A percentile compares a stretch with the other conserved stretches of the same genome.
These are phyloP conservation scores for Solen grandis DNA, from an alignment of 1,140 invertebrate genomes.

Conservation along the genomic window DNA sequence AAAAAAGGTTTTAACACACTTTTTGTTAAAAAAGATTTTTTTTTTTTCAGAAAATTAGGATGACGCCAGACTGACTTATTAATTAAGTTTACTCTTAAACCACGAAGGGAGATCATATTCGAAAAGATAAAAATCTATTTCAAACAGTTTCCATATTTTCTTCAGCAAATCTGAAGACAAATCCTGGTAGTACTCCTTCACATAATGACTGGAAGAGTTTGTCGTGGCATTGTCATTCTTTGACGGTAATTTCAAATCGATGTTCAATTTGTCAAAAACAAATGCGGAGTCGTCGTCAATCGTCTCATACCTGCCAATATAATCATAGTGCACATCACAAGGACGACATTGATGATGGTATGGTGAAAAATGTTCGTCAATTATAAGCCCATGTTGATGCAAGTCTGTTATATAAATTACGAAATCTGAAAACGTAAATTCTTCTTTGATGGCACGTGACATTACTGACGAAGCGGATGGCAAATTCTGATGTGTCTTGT, in stretches of 20 bases:
- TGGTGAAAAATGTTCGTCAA: conserved; percentile 43
- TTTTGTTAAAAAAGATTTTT: too few relatives aligned
- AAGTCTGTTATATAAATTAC: conserved; percentile 11
- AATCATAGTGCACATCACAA: conserved; percentile 28
- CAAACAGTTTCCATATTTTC: neutral
- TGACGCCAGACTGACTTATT: too few relatives aligned
- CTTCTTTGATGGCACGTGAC: neutral
- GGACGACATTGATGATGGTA: conserved; percentile 6
- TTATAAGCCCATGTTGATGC: neutral
- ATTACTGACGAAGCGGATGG: neutral
- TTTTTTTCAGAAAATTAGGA: too few relatives aligned
- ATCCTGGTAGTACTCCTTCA: conserved; percentile 4
- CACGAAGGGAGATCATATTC: conserved; percentile 10
- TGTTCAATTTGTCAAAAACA: conserved; percentile 23
- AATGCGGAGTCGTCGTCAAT: conserved; percentile 11
- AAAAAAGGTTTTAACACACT: too few relatives aligned
- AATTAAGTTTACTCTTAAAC: too few relatives aligned
- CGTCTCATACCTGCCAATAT: conserved; percentile 33
- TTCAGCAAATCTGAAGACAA: neutral
- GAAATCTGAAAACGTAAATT: conserved; percentile 26
- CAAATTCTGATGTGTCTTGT: conserved; percentile 3
- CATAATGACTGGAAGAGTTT: neutral
- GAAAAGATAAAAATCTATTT: conserved; percentile 17
- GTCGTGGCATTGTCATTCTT: conserved; percentile 36
- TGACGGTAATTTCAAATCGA: conserved; percentile 22